Percentiles rank a stretch among this genome's conserved stretches.
phyloP scores from a whole-genome alignment of 1,140 invertebrate species.

The Propsilocerus akamusi region DNA sequence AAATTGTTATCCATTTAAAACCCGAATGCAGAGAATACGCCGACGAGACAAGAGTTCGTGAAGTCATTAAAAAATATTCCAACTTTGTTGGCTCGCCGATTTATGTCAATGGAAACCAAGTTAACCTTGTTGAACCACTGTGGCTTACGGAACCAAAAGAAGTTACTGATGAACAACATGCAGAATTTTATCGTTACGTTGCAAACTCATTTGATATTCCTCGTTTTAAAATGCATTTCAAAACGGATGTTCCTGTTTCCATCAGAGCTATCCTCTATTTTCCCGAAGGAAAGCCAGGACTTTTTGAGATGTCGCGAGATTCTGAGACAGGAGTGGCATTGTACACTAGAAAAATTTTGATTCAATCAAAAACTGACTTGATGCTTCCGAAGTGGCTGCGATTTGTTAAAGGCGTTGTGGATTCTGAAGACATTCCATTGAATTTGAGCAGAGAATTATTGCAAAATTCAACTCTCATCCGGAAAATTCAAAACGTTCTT shows the following conservation, averaged over 20 bases:
- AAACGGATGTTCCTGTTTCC: conserved; percentile 75
- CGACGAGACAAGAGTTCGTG: conserved; percentile 65
- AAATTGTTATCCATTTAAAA: conserved; percentile 83
- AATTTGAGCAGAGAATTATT: conserved; percentile 90
- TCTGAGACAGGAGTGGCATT: conserved; percentile 64
- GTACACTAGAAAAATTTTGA: conserved; percentile 78
- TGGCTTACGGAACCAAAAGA: conserved; percentile 87
- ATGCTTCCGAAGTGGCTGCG: conserved; percentile 87
- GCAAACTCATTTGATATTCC: conserved; percentile 70
- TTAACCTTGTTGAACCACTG: conserved; percentile 75
- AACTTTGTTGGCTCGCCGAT: conserved; percentile 93
- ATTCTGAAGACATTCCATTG: conserved; percentile 94
- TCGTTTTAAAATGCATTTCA: conserved; percentile 51
- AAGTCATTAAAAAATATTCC: conserved; percentile 88
- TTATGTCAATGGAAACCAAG: conserved; percentile 69
- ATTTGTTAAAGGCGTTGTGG: conserved; percentile 90
- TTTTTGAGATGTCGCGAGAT: conserved; percentile 81
- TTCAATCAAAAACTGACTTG: conserved; percentile 78
- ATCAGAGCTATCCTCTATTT: conserved; percentile 85
- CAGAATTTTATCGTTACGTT: conserved; percentile 81
- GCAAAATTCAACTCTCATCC: conserved; percentile 84
- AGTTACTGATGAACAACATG: conserved; percentile 68
- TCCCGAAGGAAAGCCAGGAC: conserved; percentile 70
- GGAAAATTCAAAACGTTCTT: conserved; percentile 68
- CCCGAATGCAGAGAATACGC: conserved; percentile 72